phyloP scores from a whole-genome alignment of 2,113 vertebrate genomes.

The Eonycteris spelaea region DNA sequence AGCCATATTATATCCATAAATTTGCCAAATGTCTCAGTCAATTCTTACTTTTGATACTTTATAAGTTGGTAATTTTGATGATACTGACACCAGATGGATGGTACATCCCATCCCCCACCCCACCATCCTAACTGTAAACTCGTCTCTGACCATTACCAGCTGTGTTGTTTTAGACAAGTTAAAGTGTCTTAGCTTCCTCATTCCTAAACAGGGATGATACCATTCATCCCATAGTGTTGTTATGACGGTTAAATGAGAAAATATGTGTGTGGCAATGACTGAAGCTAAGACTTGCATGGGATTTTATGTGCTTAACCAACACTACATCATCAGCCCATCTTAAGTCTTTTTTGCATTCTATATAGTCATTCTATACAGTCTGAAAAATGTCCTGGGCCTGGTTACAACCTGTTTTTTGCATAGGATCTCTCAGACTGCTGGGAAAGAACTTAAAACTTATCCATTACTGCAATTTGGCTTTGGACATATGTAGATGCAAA shows the following conservation, averaged over 20 bases:
- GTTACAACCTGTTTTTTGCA: not conserved
- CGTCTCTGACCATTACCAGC: not conserved
- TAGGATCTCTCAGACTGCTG: not conserved
- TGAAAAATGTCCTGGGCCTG: not conserved
- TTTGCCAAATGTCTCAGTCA: not conserved
- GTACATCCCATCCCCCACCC: not conserved
- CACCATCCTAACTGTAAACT: not conserved
- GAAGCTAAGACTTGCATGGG: not conserved
- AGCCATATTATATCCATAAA: not conserved
- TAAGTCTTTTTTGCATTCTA: not conserved
- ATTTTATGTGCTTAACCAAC: not conserved
- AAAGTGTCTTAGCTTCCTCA: not conserved
- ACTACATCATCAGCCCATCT: not conserved
- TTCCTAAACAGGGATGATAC: not conserved
- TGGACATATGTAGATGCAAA: not conserved
- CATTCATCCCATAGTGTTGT: not conserved
- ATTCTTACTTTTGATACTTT: not conserved
- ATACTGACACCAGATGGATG: not conserved
- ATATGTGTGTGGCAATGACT: not conserved
- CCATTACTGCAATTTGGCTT: not conserved
- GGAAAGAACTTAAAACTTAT: not conserved
- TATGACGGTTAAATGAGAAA: not conserved
- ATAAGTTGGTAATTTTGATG: not conserved
- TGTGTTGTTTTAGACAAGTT: not conserved
- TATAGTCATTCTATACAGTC: not conserved